phyloP scores from a whole-genome alignment of 1,140 invertebrate species.

The Drosophila parvula region DNA sequence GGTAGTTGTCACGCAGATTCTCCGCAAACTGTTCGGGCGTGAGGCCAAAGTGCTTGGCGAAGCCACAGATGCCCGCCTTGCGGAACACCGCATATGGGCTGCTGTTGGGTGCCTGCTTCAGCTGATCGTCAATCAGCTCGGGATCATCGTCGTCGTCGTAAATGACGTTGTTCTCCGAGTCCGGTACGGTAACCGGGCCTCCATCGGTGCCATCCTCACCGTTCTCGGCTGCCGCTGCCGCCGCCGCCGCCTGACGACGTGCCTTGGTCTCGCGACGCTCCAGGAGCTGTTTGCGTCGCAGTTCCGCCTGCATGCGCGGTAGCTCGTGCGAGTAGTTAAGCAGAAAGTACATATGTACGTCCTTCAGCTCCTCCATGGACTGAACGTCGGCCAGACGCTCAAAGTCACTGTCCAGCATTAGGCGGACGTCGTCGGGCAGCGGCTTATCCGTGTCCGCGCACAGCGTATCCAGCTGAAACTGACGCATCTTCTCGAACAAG shows the following conservation, averaged over 20 bases:
- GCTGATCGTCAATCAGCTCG: constrained; percentile 86
- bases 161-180: constrained; percentile 83
- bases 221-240: constrained; percentile 83
- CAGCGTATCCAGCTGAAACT: constrained; percentile 94
- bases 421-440: constrained; percentile 91
- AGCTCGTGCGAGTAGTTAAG: constrained; percentile 96
- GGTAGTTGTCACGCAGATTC: constrained; percentile 98
- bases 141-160: constrained; percentile 85
- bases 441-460: constrained; percentile 93
- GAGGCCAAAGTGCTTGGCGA: constrained; percentile 97
- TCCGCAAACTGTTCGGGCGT: constrained; percentile 98
- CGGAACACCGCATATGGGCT: constrained; percentile 95
- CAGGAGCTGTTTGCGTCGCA: constrained; percentile 86
- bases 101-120: constrained; percentile 93
- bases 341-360: constrained; percentile 96
- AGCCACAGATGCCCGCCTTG: constrained; percentile 92
- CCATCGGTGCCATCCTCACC: constrained; percentile 83
- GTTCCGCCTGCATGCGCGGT: constrained; percentile 92
- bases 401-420: constrained; percentile 94
- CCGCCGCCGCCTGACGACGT: constrained; percentile 83
- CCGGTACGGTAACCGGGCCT: neutral
- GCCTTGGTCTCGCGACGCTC: constrained; percentile 85
- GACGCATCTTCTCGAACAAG: constrained; percentile 96
- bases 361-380: constrained; percentile 95
- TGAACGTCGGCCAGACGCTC: constrained; percentile 92